Conservation (phyloP, 2,888 invertebrate genomes). For the Bunonema sp. region DNA sequence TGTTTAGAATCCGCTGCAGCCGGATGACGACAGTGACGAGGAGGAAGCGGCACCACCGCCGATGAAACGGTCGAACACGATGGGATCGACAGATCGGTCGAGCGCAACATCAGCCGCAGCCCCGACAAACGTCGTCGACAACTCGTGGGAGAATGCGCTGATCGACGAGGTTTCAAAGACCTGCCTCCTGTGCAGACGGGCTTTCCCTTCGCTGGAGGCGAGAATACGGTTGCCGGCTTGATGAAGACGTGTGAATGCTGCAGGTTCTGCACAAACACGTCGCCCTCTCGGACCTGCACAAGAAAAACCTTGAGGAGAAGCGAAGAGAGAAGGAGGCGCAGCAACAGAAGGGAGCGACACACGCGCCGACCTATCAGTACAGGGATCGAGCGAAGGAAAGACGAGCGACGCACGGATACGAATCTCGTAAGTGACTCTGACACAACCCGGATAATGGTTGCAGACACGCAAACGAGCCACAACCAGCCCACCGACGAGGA, state of each 20-base stretch:
- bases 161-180: slow-evolving; percentile 26
- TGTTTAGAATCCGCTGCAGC: background rate
- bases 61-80: slow-evolving; percentile 9
- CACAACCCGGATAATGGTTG: background rate
- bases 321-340: slow-evolving; percentile 10
- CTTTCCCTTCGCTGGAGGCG: slow-evolving; percentile 77
- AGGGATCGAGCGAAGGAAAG: slow-evolving; percentile 90
- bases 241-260: too few relatives aligned
- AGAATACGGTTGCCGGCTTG: too few relatives aligned
- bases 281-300: too few relatives aligned
- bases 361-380: too few relatives aligned
- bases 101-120: too few relatives aligned
- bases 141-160: slow-evolving; percentile 30
- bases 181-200: slow-evolving; percentile 82
- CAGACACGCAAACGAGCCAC: background rate
- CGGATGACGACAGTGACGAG: background rate
- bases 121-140: too few relatives aligned
- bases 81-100: too few relatives aligned
- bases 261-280: too few relatives aligned
- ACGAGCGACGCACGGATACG: slow-evolving; percentile 67
- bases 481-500: background rate
- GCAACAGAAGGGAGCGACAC: background rate
- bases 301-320: slow-evolving; percentile 24
- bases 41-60: slow-evolving; percentile 33
- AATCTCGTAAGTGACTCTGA: slow-evolving; percentile 6